These are phyloP conservation scores for Acleris literana DNA, from an alignment of 2,888 invertebrate genomes.

Conservation along the genomic window DNA sequence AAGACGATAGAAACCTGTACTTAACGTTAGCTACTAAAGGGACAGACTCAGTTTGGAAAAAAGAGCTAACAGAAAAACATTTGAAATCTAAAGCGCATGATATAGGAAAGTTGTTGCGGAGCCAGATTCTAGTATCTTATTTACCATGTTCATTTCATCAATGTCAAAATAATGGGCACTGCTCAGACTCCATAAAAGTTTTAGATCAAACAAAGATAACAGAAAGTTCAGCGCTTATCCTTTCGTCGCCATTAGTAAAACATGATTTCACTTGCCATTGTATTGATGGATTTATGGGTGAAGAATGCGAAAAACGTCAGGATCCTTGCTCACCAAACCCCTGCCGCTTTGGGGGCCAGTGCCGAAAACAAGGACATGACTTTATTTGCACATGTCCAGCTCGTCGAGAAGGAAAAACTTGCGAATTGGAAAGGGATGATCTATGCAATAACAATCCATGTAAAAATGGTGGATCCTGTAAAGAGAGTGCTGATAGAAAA, in stretches of 20 bases:
- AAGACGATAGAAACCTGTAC: constrained; percentile 86
- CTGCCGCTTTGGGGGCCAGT: constrained; percentile 92
- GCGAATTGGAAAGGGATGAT: constrained; percentile 92
- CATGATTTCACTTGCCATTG: constrained; percentile 93
- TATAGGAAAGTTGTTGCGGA: constrained; percentile 85
- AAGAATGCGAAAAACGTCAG: constrained; percentile 92
- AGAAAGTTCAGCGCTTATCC: constrained; percentile 91
- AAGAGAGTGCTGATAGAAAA: constrained; percentile 93
- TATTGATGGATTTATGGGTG: constrained; percentile 92
- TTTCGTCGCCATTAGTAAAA: constrained; percentile 91
- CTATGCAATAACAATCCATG: constrained; percentile 94
- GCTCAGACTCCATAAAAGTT: constrained; percentile 88
- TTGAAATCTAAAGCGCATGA: constrained; percentile 86
- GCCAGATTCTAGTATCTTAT: constrained; percentile 86
- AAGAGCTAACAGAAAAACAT: constrained; percentile 85
- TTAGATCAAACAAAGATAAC: constrained; percentile 88
- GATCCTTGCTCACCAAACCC: constrained; percentile 96
- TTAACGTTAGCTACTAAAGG: constrained; percentile 87
- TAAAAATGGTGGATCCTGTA: constrained; percentile 95
- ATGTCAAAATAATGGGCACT: constrained; percentile 91
- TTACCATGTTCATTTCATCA: constrained; percentile 89
- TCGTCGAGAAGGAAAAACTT: constrained; percentile 91
- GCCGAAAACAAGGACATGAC: constrained; percentile 92
- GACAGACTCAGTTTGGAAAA: constrained; percentile 84
- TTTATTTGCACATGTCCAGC: constrained; percentile 92